These are phyloP conservation scores for Helicoverpa armigera DNA, from an alignment of 1,140 invertebrate species.

Conservation along the genomic window DNA sequence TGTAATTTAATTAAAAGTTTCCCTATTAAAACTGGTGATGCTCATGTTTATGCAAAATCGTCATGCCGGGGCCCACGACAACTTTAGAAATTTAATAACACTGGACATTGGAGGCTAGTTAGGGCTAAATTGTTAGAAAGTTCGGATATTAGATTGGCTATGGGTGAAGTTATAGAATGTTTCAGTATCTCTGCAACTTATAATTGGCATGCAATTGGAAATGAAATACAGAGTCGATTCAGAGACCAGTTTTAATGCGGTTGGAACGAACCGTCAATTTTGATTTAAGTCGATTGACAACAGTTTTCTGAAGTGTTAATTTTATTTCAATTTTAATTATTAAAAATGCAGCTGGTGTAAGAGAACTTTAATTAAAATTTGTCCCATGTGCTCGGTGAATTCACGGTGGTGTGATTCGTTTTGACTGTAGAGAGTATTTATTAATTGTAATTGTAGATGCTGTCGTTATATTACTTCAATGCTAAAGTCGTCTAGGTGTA, in stretches of 20 bases:
- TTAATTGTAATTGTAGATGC: too few species aligned
- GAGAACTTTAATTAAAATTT: too few species aligned
- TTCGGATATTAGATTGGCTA: conserved; percentile 7
- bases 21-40: conserved; percentile 32
- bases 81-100: conserved; percentile 39
- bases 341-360: too few species aligned
- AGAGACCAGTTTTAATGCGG: background rate
- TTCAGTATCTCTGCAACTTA: conserved; percentile 11
- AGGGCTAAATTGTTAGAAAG: conserved; percentile 13
- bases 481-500: too few species aligned
- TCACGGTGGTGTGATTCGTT: too few species aligned
- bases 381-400: too few species aligned
- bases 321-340: too few species aligned
- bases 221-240: background rate
- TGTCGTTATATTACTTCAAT: too few species aligned
- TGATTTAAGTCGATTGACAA: too few species aligned
- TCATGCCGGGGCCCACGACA: background rate
- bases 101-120: conserved; percentile 23
- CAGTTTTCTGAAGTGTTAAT: too few species aligned
- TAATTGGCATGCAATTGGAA: conserved; percentile 20
- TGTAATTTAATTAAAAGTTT: conserved; percentile 49
- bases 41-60: conserved; percentile 46
- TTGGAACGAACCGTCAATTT: too few species aligned
- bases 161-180: background rate
- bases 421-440: too few species aligned